Evolutionary conservation across 2,888 invertebrate species (phyloP).

Genomic region (Ernsta delagoae): DNA sequence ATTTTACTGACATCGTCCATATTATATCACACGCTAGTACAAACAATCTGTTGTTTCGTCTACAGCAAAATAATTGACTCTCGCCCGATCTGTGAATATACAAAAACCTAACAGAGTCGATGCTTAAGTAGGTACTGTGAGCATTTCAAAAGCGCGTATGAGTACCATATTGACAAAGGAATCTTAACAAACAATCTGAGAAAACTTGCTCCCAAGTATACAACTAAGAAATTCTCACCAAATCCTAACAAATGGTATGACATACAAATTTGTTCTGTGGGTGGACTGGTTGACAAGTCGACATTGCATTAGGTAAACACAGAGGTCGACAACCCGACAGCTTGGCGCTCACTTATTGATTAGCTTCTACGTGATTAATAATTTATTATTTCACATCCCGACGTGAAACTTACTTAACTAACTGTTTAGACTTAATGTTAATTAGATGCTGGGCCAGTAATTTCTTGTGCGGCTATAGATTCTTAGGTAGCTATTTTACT

Average conservation of each 20-base stretch:
- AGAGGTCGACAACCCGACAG: slow-evolving; percentile 71
- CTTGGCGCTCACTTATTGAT: slow-evolving; percentile 60
- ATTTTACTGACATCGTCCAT: no score
- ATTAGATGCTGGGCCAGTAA: neutral
- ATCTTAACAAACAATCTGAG: slow-evolving; percentile 20
- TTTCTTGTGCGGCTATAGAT: neutral
- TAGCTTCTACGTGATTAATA: slow-evolving; percentile 63
- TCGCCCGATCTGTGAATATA: neutral
- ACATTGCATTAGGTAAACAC: slow-evolving; percentile 66
- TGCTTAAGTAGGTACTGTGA: neutral
- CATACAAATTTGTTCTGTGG: slow-evolving; percentile 69
- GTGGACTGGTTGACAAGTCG: slow-evolving; percentile 75
- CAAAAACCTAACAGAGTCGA: neutral
- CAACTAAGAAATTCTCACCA: slow-evolving; percentile 40
- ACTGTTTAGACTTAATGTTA: slow-evolving; percentile 5
- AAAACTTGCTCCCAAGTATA: slow-evolving; percentile 25
- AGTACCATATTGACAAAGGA: slow-evolving; percentile 26
- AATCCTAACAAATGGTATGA: slow-evolving; percentile 52
- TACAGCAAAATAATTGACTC: neutral
- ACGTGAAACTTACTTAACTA: slow-evolving; percentile 46
- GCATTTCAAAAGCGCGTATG: slow-evolving; percentile 8
- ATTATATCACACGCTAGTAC: no score
- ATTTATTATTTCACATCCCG: slow-evolving; percentile 58
- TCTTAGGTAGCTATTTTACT: neutral
- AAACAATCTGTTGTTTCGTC: neutral